Conservation (phyloP, 2,888 invertebrate genomes). For the Dryobotodes eremita region DNA sequence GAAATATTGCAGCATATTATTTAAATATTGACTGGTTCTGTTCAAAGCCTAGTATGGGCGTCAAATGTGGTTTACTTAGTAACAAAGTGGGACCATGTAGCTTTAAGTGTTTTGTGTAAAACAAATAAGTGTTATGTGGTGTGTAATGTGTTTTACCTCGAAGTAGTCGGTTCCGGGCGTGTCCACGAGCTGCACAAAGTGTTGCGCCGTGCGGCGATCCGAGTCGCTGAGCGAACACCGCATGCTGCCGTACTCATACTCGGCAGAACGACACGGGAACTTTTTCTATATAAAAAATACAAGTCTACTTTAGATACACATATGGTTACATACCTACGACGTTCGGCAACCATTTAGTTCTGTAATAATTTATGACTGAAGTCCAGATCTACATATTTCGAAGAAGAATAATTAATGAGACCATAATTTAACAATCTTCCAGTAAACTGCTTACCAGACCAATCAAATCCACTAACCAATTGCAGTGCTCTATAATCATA, state of each 20-base stretch:
- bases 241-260: constrained; percentile 98
- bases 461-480: constrained; percentile 17
- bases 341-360: not conserved
- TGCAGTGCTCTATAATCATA: constrained; percentile 36
- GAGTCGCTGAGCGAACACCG: constrained; percentile 97
- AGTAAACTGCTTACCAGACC: constrained; percentile 14
- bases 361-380: not conserved
- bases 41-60: constrained; percentile 12
- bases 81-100: constrained; percentile 28
- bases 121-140: constrained; percentile 36
- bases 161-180: constrained; percentile 92
- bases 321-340: not conserved
- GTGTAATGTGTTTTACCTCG: constrained; percentile 78
- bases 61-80: constrained; percentile 44
- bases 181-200: constrained; percentile 97
- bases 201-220: constrained; percentile 96
- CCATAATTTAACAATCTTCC: not conserved
- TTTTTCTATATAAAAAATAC: constrained; percentile 92
- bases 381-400: not conserved
- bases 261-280: constrained; percentile 97
- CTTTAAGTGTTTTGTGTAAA: constrained; percentile 33
- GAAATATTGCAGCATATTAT: constrained; percentile 36
- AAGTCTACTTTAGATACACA: not conserved
- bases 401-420: not conserved
- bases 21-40: constrained; percentile 23